phyloP scores from a whole-genome alignment of 2,113 vertebrate genomes.

The Uropsilus gracilis region DNA sequence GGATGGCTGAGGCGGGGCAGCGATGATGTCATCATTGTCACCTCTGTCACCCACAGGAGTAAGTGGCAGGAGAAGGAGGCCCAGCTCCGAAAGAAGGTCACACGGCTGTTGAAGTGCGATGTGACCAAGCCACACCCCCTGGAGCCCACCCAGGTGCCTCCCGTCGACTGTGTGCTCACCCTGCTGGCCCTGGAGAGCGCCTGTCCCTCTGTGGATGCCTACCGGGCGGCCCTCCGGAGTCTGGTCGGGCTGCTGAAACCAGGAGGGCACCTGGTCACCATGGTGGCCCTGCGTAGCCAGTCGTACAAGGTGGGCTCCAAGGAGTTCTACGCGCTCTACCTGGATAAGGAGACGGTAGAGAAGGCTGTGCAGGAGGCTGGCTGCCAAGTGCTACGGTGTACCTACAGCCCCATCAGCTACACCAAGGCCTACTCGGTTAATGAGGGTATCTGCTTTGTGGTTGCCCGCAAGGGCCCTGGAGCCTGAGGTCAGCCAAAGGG shows the following conservation, averaged over 20 bases:
- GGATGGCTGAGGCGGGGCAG: fast-evolving
- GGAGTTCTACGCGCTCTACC: neutral
- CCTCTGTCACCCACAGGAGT: neutral
- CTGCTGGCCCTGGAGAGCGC: neutral
- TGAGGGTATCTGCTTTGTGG: neutral
- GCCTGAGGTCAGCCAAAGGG: neutral
- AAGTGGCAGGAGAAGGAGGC: constrained; percentile 50
- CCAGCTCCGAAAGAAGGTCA: neutral
- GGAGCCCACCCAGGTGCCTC: neutral
- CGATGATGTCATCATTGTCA: too few relatives aligned
- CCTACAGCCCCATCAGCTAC: neutral
- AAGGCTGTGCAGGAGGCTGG: neutral
- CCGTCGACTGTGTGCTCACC: neutral
- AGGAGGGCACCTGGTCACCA: neutral
- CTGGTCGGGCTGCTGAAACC: constrained; percentile 9
- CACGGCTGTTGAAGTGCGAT: neutral
- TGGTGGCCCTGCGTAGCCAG: neutral
- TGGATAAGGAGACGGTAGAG: constrained; percentile 14
- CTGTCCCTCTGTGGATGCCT: neutral
- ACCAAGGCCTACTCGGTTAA: neutral
- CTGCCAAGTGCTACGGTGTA: neutral
- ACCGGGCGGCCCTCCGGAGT: neutral
- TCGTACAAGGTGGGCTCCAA: neutral
- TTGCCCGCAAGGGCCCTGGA: neutral
- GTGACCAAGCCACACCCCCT: neutral